A percentile compares a stretch with the other conserved stretches of the same genome.
Evolutionary conservation across 2,113 vertebrate species (phyloP).

Genomic region (Xyrauchen texanus): DNA sequence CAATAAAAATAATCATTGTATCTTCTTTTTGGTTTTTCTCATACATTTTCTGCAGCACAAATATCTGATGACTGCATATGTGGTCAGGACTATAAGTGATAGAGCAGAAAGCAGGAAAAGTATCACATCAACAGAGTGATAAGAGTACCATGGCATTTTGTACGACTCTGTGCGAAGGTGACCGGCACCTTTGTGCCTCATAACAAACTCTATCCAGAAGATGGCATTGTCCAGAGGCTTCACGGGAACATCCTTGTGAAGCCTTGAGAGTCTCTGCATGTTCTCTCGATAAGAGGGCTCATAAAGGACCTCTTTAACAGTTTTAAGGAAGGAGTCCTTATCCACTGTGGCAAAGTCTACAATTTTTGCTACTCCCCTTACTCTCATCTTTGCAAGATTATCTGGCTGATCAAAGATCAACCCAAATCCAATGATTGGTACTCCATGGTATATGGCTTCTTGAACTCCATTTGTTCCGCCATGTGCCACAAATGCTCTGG

Average conservation of each 20-base stretch:
- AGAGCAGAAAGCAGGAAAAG: constrained; percentile 40
- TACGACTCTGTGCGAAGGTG: constrained; percentile 47
- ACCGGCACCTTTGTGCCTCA: constrained; percentile 47
- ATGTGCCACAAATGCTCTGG: constrained; percentile 48
- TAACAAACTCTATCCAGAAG: constrained; percentile 51
- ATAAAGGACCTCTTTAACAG: constrained; percentile 44
- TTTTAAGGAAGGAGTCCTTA: constrained; percentile 43
- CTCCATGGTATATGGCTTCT: constrained; percentile 53
- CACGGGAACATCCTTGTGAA: constrained; percentile 44
- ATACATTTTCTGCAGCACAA: constrained; percentile 26
- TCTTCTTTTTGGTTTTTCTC: constrained; percentile 12
- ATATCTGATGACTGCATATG: constrained; percentile 22
- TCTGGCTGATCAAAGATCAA: constrained; percentile 51
- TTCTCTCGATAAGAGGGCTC: constrained; percentile 45
- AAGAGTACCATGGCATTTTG: constrained; percentile 48
- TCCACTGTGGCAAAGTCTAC: constrained; percentile 47
- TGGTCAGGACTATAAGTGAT: not conserved
- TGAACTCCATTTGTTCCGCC: constrained; percentile 55
- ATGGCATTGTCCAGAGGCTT: constrained; percentile 47
- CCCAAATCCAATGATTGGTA: constrained; percentile 48
- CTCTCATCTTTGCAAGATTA: constrained; percentile 50
- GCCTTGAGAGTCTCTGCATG: constrained; percentile 49
- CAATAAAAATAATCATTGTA: not conserved
- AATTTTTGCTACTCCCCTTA: constrained; percentile 40
- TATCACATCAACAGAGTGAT: constrained; percentile 45